Evolutionary conservation across 2,113 vertebrate genomes (phyloP).

Genomic region (Halcyon senegalensis): DNA sequence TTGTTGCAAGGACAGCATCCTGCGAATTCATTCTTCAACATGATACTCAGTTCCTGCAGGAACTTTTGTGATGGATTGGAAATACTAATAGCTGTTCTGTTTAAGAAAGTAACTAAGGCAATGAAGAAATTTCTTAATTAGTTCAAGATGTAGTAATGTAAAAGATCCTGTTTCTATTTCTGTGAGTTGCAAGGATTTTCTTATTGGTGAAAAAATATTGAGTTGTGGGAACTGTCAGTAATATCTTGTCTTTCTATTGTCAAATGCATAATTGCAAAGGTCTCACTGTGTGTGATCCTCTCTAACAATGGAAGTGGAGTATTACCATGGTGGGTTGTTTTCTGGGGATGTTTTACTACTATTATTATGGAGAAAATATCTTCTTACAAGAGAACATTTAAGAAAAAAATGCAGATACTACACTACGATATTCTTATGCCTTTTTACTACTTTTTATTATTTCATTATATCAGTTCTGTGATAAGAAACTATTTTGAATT

Average conservation of each 20-base stretch:
- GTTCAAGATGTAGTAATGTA: not conserved
- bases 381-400: not conserved
- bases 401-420: not conserved
- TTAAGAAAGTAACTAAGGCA: not conserved
- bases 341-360: not conserved
- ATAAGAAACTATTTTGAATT: not conserved
- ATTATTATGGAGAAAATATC: not conserved
- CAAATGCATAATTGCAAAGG: not conserved
- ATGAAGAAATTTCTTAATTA: not conserved
- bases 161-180: not conserved
- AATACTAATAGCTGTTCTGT: not conserved
- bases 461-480: not conserved
- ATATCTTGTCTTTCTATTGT: not conserved
- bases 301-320: not conserved
- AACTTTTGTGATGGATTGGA: not conserved
- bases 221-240: not conserved
- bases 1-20: not conserved
- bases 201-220: not conserved
- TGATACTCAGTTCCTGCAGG: not conserved
- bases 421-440: not conserved
- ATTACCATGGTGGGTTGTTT: not conserved
- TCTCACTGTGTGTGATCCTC: fast-evolving
- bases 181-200: not conserved
- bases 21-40: not conserved
- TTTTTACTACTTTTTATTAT: not conserved